Evolutionary conservation across 1,140 invertebrate genomes (phyloP), one percentile per base, ranked within the genome.

Genomic region (Lepidurus couesii): DNA sequence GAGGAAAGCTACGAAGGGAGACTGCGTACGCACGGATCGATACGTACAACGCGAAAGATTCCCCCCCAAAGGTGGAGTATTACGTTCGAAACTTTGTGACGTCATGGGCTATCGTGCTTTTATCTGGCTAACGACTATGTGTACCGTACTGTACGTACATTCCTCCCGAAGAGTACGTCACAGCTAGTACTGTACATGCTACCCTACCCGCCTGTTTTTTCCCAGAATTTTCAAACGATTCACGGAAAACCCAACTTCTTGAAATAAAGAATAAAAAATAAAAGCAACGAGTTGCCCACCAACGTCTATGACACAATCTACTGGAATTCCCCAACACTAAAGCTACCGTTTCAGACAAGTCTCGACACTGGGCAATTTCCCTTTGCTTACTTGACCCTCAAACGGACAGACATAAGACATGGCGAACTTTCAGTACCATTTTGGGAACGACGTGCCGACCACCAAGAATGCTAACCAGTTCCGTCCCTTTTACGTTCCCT

Each of bases 401-500:
- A 65, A 65, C 53, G 53, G 53, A 65, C 53, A 65, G 53, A 65
- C 53, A 65, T 65, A 65, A 65, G 53, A 65, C 53, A 65, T 65
- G 53, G 53, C 53, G 53, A 65, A 65, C 53, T 65, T 65, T 65
- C 53, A 65, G 53, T n/a, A 65, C 53, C 53, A 65, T 65, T 65
- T 65, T 65, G 8, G 53, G 53, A 21, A 65, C 16, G 53, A 65
- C 53, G 21, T 65, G 53, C 53, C 53, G 53, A 65, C 53, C 53
- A 65, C n/a, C 53, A 65, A 9, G 53, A 65, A 65, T 65, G 53
- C 53, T 65, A 65, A 65, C 53, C 53, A 65, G 53, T 65, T 65
- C 53, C 53, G 53, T 65, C n/a, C 53, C 53, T 9, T 65, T n/a
- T 16, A 21, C 21, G 16, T 21, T 65, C 53, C 53, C 21, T 65